These are phyloP conservation scores for Lomographa bimaculata DNA, from an alignment of 2,888 invertebrate species.

Conservation along the genomic window DNA sequence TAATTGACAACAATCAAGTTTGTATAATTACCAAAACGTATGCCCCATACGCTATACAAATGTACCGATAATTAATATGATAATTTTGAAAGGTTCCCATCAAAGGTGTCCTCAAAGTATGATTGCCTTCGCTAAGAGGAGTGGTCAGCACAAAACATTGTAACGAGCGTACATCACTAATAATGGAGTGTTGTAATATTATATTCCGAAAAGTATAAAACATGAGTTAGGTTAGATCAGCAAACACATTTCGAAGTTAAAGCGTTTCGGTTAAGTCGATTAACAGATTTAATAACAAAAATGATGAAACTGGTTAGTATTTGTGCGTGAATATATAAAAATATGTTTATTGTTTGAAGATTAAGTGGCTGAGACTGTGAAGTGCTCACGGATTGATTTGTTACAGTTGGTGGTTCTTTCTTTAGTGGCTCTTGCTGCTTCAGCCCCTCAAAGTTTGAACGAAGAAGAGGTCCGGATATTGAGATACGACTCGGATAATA, in stretches of 20 bases:
- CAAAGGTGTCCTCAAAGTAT: conserved; percentile 60
- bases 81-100: conserved; percentile 53
- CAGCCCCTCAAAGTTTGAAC: conserved; percentile 52
- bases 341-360: background rate
- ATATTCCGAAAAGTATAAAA: conserved; percentile 69
- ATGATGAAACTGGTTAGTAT: conserved; percentile 61
- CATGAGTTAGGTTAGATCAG: conserved; percentile 52
- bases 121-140: conserved; percentile 57
- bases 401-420: conserved; percentile 71
- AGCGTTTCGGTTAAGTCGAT: conserved; percentile 45
- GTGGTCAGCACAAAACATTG: conserved; percentile 66
- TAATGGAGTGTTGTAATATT: conserved; percentile 61
- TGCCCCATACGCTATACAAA: conserved; percentile 31
- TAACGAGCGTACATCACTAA: conserved; percentile 60
- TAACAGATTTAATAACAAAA: conserved; percentile 44
- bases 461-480: conserved; percentile 56
- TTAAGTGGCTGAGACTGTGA: conserved; percentile 5
- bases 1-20: conserved; percentile 51
- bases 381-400: conserved; percentile 34
- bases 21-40: conserved; percentile 34
- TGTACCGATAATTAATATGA: conserved; percentile 45
- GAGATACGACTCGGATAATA: conserved; percentile 60
- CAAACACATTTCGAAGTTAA: conserved; percentile 57
- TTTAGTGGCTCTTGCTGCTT: conserved; percentile 57
- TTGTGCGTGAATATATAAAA: background rate